Evolutionary conservation across 2,113 vertebrate genomes (phyloP).

Genomic region (Numida meleagris): DNA sequence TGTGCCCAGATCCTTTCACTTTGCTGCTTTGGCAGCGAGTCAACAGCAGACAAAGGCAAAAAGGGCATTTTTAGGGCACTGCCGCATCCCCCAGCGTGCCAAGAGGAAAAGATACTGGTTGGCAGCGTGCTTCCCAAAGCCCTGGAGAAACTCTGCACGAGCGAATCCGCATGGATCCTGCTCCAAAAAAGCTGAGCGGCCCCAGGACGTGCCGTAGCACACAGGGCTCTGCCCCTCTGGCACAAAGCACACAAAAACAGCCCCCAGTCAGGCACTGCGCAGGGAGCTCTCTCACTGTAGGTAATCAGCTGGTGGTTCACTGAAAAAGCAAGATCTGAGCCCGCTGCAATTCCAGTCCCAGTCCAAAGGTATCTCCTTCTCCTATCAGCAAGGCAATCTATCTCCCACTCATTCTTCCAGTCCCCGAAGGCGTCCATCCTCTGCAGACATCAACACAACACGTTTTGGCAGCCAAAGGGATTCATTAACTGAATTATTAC

Average conservation of each 20-base stretch:
- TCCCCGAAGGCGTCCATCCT: background rate
- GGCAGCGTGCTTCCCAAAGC: background rate
- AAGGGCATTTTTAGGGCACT: conserved; percentile 9
- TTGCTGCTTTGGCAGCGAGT: background rate
- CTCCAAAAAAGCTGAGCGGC: no score
- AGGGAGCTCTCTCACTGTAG: background rate
- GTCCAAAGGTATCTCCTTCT: background rate
- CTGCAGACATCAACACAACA: background rate
- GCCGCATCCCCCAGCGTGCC: background rate
- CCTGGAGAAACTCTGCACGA: background rate
- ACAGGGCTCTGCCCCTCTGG: background rate
- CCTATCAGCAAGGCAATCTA: background rate
- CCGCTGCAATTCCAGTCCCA: background rate
- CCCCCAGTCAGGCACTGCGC: background rate
- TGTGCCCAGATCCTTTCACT: background rate
- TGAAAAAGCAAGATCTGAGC: background rate
- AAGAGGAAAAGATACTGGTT: background rate
- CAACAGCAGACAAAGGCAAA: background rate
- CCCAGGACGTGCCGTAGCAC: no score
- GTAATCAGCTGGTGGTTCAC: background rate
- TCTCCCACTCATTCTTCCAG: background rate
- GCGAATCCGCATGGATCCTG: no score
- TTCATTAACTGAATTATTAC: background rate
- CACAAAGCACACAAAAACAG: background rate
- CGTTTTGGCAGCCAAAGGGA: background rate